phyloP scores from a whole-genome alignment of 2,797 vertebrate genomes.

The Pteronotus mesoamericanus region DNA sequence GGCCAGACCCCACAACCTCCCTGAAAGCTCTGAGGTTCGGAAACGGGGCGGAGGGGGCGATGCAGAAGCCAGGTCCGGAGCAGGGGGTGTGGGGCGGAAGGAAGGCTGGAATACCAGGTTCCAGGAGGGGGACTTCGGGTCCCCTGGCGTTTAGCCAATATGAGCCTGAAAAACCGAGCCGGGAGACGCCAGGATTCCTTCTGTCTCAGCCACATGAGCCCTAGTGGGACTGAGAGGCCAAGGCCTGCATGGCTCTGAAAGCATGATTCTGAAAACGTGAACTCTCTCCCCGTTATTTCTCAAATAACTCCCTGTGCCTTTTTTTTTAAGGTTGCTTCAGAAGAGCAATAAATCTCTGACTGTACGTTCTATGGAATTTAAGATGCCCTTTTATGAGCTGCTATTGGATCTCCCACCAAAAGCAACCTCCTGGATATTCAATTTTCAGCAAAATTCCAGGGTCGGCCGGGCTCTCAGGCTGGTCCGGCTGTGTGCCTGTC shows the following conservation, averaged over 20 bases:
- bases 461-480: constrained; percentile 38
- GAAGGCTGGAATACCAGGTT: neutral
- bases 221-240: neutral
- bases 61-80: neutral
- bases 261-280: constrained; percentile 59
- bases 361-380: constrained; percentile 65
- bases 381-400: constrained; percentile 73
- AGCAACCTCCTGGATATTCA: constrained; percentile 70
- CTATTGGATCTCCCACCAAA: constrained; percentile 68
- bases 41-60: too few relatives aligned
- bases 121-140: neutral
- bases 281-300: constrained; percentile 46
- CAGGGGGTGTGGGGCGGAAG: neutral
- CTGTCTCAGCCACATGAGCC: neutral
- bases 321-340: constrained; percentile 55
- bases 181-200: neutral
- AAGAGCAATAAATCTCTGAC: constrained; percentile 58
- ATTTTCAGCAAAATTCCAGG: constrained; percentile 67
- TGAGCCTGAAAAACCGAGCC: neutral
- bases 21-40: neutral
- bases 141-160: neutral
- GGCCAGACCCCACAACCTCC: too few relatives aligned
- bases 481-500: neutral
- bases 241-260: neutral
- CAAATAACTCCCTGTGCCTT: constrained; percentile 46